Base-by-base conservation (phyloP, 2,888 invertebrate species). In the Lepidonotus clava region DNA sequence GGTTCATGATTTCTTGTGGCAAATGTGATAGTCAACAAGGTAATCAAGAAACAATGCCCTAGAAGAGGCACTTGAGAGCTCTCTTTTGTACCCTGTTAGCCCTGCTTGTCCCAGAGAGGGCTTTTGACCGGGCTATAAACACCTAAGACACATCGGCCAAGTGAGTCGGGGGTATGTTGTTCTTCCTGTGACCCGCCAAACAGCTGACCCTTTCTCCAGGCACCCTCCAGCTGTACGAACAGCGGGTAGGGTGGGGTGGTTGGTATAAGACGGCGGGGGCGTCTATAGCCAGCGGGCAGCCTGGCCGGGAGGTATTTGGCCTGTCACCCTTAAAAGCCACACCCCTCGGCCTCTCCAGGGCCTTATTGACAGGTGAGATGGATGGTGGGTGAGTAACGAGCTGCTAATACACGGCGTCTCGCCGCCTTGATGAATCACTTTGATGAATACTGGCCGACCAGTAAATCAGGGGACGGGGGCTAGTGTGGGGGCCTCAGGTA, bases 291-390 rank as follows among this genome's bases (percentile, higher is more conserved):
- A n/a, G n/a, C n/a, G n/a, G n/a, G n/a, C n/a, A n/a, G n/a, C n/a
- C n/a, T 46, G 46, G 61, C 24, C 76, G 36, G n/a, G 76, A 38
- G 34, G 76, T 76, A 76, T 76, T 76, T 76, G 76, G 14, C 76
- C 76, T 76, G 76, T 5, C 76, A 76, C 34, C 76, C 76, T 24
- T 76, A 38, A 76, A 76, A 76, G 76, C 76, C 24, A 38, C 38
- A 51, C 76, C 38, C 18, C 40, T 76, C 38, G 18, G 2, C 38
- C 76, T 76, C 21, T 14, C 38, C 14, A 38, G 18, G 14, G n/a
- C 38, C 38, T 36, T 38, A 76, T 34, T 76, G 76, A 38, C 76
- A 76, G 76, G 67, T 14, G 40, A 76, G 76, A 76, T 76, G 76
- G 76, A 76, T 76, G 76, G 34, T 34, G 6, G 8, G n/a, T 76